Conservation (phyloP, 2,888 invertebrate genomes). For the Ischnura elegans region DNA sequence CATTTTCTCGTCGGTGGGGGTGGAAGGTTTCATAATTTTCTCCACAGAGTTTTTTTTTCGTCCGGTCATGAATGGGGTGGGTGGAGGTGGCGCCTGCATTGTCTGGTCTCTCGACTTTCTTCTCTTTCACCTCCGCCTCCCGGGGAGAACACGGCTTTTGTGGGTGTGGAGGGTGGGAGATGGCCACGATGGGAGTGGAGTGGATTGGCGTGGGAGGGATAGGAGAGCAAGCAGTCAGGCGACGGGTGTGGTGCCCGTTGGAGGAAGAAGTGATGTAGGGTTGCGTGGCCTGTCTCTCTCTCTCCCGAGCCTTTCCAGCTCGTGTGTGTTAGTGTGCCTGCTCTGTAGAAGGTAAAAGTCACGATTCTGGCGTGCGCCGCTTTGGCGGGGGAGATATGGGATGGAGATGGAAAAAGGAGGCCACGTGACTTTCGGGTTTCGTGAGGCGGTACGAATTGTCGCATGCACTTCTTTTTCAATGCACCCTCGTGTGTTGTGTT, state of each 20-base stretch:
- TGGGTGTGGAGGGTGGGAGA: not conserved
- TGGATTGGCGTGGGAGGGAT: not conserved
- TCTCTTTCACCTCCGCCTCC: not conserved
- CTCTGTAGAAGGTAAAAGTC: slow-evolving; percentile 47
- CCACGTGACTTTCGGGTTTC: slow-evolving; percentile 29
- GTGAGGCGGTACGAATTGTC: slow-evolving; percentile 11
- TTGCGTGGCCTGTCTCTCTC: slow-evolving; percentile 41
- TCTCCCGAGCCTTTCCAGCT: not conserved
- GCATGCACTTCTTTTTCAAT: slow-evolving; percentile 2
- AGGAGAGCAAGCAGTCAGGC: not conserved
- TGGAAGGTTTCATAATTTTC: too few relatives aligned
- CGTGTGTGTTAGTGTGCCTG: not conserved
- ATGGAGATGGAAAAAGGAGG: not conserved
- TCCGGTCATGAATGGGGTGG: slow-evolving; percentile 48
- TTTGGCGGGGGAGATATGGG: not conserved
- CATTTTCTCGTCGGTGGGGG: too few relatives aligned
- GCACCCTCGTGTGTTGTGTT: not conserved
- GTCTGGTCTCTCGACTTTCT: not conserved
- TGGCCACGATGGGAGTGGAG: not conserved
- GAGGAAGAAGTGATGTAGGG: slow-evolving; percentile 54
- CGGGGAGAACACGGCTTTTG: too few relatives aligned
- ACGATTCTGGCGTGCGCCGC: slow-evolving; percentile 59
- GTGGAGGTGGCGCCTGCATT: slow-evolving; percentile 54
- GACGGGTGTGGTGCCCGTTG: slow-evolving; percentile 11
- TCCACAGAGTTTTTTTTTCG: not conserved